A percentile compares a stretch with the other conserved stretches of the same genome.
Evolutionary conservation across 1,140 invertebrate species (phyloP).

Genomic region (Pogonomyrmex californicus): DNA sequence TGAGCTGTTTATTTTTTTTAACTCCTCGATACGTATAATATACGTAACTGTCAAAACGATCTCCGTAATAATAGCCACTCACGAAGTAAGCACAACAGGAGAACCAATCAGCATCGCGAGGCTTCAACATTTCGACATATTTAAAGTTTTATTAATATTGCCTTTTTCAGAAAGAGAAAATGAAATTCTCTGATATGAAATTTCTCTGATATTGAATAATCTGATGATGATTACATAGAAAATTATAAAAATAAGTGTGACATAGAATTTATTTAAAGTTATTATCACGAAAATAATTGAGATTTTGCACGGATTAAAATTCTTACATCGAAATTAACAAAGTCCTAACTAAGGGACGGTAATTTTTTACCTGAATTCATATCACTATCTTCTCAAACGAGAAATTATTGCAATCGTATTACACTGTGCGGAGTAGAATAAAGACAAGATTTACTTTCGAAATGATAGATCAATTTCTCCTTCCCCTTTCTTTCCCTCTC

Average conservation of each 20-base stretch:
- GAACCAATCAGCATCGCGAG: too few relatives aligned
- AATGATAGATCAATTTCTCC: constrained; percentile 50
- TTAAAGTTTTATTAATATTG: too few relatives aligned
- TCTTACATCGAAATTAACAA: constrained; percentile 8
- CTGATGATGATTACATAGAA: not conserved
- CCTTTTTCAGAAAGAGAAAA: too few relatives aligned
- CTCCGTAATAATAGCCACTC: too few relatives aligned
- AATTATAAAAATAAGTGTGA: not conserved
- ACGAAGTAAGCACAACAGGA: too few relatives aligned
- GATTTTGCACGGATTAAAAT: not conserved
- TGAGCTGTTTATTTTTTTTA: too few relatives aligned
- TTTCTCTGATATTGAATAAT: constrained; percentile 20
- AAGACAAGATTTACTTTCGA: constrained; percentile 55
- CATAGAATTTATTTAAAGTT: not conserved
- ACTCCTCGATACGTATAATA: too few relatives aligned
- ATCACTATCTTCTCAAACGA: constrained; percentile 8
- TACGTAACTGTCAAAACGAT: too few relatives aligned
- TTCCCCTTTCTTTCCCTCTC: not conserved
- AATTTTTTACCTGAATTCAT: constrained; percentile 33
- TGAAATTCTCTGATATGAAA: not conserved
- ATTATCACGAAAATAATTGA: not conserved
- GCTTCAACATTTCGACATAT: too few relatives aligned
- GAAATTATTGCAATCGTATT: constrained; percentile 53
- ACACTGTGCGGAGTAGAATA: constrained; percentile 24
- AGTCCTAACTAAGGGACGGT: not conserved